Evolutionary conservation across 2,888 invertebrate genomes (phyloP).

Genomic region (Microctonus brassicae): DNA sequence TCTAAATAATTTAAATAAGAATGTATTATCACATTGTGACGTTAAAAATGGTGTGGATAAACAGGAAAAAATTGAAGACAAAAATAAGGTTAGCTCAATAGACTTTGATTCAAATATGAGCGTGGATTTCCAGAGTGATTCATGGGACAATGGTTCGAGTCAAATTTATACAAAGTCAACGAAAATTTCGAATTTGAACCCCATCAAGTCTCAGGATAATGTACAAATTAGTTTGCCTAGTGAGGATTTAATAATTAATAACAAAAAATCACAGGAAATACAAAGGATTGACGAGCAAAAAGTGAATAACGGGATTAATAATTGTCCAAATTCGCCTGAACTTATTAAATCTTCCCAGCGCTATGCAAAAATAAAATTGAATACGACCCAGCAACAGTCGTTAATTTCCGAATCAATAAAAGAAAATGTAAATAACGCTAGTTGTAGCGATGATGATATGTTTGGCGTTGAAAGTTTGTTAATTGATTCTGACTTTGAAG

Average conservation of each 20-base stretch:
- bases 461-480: constrained; percentile 44
- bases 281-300: neutral
- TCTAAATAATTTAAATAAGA: neutral
- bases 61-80: neutral
- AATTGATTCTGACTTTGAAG: constrained; percentile 41
- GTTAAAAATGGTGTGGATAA: neutral
- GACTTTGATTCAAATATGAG: neutral
- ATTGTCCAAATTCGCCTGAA: neutral
- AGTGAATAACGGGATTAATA: neutral
- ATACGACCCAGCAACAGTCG: neutral
- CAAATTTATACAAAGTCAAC: too few relatives aligned
- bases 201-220: neutral
- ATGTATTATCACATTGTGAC: neutral
- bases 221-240: neutral
- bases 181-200: neutral
- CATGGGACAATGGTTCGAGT: constrained; percentile 33
- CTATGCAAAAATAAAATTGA: neutral
- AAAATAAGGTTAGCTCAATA: neutral
- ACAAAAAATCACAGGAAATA: neutral
- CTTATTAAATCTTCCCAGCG: neutral
- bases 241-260: neutral
- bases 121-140: constrained; percentile 17
- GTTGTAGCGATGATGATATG: constrained; percentile 57
- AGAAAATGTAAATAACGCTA: neutral
- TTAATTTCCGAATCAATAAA: neutral